Conservation (phyloP, 2,113 vertebrate species). For the Etheostoma cragini region DNA sequence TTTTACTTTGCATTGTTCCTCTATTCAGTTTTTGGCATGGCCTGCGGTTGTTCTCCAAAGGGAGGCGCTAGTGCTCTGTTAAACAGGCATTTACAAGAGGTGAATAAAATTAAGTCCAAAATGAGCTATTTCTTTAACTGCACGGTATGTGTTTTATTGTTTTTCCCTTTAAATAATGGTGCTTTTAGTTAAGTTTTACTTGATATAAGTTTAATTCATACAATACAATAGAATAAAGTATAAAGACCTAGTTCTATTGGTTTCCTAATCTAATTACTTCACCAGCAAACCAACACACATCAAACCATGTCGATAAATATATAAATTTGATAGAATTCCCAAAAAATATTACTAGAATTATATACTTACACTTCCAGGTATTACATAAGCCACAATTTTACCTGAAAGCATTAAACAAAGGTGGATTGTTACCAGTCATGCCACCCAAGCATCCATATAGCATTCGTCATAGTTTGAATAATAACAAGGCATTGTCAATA, state of each 20-base stretch:
- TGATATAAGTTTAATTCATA: not conserved
- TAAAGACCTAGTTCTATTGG: not conserved
- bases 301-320: not conserved
- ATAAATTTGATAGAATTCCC: not conserved
- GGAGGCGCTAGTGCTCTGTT: conserved; percentile 4
- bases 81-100: not conserved
- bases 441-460: not conserved
- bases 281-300: not conserved
- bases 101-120: not conserved
- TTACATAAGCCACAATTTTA: not conserved
- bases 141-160: not conserved
- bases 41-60: not conserved
- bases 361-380: not conserved
- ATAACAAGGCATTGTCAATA: not conserved
- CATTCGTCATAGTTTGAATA: not conserved
- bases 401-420: conserved; percentile 4
- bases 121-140: not conserved
- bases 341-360: not conserved
- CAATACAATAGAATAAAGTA: not conserved
- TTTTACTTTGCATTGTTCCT: not conserved
- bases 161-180: not conserved
- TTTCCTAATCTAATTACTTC: not conserved
- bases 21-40: not conserved
- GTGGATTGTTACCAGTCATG: not conserved
- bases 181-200: too few species aligned